Conservation (phyloP, 1,140 invertebrate genomes). For the Ceratina japonica region DNA sequence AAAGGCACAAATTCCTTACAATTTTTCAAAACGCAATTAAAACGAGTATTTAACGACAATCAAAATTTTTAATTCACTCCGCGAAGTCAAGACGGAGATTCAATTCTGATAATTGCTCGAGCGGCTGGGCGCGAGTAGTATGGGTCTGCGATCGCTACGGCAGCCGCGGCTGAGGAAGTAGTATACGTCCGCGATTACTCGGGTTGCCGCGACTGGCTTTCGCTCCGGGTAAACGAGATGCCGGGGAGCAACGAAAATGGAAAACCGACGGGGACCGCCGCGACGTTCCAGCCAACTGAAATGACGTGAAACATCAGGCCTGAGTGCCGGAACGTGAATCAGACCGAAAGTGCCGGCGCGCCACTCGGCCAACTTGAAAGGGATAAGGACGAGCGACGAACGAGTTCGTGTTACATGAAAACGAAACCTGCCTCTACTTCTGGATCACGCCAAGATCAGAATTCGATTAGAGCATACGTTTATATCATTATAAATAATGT, state of each 20-base stretch:
- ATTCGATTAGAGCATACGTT: too few species aligned
- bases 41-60: neutral
- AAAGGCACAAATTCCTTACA: too few species aligned
- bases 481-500: too few species aligned
- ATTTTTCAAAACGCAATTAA: too few species aligned
- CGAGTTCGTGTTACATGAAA: neutral
- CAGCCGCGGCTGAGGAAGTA: slow-evolving; percentile 7
- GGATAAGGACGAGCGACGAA: slow-evolving; percentile 20
- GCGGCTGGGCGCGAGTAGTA: slow-evolving; percentile 17
- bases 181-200: neutral
- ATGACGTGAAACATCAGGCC: slow-evolving; percentile 37
- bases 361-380: slow-evolving; percentile 9
- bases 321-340: neutral
- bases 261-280: slow-evolving; percentile 8
- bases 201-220: neutral
- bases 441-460: too few species aligned
- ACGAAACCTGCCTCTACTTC: neutral
- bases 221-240: neutral
- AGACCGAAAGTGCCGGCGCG: neutral
- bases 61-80: neutral
- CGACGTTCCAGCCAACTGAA: slow-evolving; percentile 21
- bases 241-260: slow-evolving; percentile 14
- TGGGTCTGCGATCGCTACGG: neutral
- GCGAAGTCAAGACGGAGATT: slow-evolving; percentile 21
- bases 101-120: slow-evolving; percentile 28